A percentile compares a stretch with the other conserved stretches of the same genome.
phyloP scores from a whole-genome alignment of 2,888 invertebrate species.

The Leistus spinibarbis region DNA sequence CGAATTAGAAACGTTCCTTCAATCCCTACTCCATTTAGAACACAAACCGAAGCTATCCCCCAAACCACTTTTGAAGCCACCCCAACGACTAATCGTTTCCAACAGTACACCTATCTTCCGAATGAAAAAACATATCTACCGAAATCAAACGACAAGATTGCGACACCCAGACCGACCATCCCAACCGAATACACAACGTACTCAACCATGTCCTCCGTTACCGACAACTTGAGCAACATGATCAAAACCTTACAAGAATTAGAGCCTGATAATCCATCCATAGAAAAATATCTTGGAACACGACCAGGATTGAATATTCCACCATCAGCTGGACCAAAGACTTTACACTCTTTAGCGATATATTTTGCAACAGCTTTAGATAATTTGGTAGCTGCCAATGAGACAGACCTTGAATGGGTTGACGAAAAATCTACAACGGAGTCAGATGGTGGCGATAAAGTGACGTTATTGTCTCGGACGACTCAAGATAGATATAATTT shows the following conservation, averaged over 20 bases:
- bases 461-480: slow-evolving; percentile 68
- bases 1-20: slow-evolving; percentile 20
- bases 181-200: slow-evolving; percentile 53
- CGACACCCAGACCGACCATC: slow-evolving; percentile 54
- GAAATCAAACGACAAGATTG: slow-evolving; percentile 22
- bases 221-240: slow-evolving; percentile 73
- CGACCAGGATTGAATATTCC: slow-evolving; percentile 72
- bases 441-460: slow-evolving; percentile 58
- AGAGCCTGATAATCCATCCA: slow-evolving; percentile 60
- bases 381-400: slow-evolving; percentile 58
- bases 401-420: slow-evolving; percentile 43
- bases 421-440: slow-evolving; percentile 48
- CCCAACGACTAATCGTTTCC: background rate
- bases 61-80: background rate
- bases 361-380: slow-evolving; percentile 78
- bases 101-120: background rate
- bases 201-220: slow-evolving; percentile 53
- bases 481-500: slow-evolving; percentile 69
- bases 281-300: slow-evolving; percentile 58
- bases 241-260: slow-evolving; percentile 70
- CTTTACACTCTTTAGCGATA: slow-evolving; percentile 76
- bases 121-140: slow-evolving; percentile 38
- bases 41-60: background rate
- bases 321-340: slow-evolving; percentile 77
- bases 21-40: slow-evolving; percentile 22